Evolutionary conservation across 2,113 vertebrate species (phyloP), one percentile per base, ranked within the genome.

Genomic region (Corythoichthys haematopterus): DNA sequence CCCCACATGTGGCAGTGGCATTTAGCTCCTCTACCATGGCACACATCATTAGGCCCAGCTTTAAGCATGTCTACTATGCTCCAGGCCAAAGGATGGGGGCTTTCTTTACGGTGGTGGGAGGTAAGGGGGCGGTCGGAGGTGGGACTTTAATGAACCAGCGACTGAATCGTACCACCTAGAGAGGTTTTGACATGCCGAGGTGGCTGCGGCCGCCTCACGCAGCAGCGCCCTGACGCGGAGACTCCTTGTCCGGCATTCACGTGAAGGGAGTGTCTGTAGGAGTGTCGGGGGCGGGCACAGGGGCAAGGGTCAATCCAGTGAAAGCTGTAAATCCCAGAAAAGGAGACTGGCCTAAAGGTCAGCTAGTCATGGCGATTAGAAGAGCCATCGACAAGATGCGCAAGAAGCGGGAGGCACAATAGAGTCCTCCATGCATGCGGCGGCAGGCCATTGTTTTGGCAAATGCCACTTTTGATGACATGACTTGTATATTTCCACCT

Each of bases 11-110:
- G 87, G 91, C 69, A 84, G 88, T 84, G 82, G 84, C 85, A 86
- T 85, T 85, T 79, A 87, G 83, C 76, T 83, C 71, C 62, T 73
- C 79, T 67, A 78, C 85, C 78, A 80, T 77, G 86, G 88, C 87
- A 88, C 88, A 91, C 85, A 88, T 90, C 88, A 89, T 91, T 91
- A 91, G 80, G 80, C 69, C 52, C 40, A 79, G 81, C 87, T 89
- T 88, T 87, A 85, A 90, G 84, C 84, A 85, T 73, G 78, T 75
- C 80, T 82, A 86, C 80, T 79, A 85, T 77, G 87, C 87, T 85
- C 72, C 69, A 72, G 87, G 91, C 73, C 82, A 78, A 79, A 88
- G 73, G 72, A 81, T 69, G 75, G 76, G 80, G 80, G 83, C 84
- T 82, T 84, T 85, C 78, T 85, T 83, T 75, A 76, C 80, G 80